Conservation (phyloP, 1,140 invertebrate species). For the Chionoecetes opilio region DNA sequence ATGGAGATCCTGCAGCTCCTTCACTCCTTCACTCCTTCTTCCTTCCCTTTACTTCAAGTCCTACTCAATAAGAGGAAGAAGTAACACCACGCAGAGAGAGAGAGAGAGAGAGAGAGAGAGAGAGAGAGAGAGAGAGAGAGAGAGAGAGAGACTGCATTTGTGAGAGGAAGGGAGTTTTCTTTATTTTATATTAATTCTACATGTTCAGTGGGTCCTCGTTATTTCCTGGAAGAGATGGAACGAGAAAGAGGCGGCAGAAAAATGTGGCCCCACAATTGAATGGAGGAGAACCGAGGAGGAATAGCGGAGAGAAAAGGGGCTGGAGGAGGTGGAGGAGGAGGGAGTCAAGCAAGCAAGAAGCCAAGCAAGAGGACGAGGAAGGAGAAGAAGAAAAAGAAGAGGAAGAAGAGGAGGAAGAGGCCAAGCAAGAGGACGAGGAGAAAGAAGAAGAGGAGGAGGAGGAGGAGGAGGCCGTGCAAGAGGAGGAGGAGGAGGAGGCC, state of each 20-base stretch:
- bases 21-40: too few relatives aligned
- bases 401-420: neutral
- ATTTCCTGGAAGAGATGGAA: neutral
- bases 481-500: neutral
- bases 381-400: neutral
- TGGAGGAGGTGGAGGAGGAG: too few relatives aligned
- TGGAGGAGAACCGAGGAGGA: neutral
- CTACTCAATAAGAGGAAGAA: neutral
- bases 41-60: too few relatives aligned
- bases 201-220: neutral
- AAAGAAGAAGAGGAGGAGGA: neutral
- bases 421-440: neutral
- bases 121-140: slow-evolving; percentile 24
- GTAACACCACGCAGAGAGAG: neutral
- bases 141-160: neutral
- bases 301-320: too few relatives aligned
- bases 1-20: too few relatives aligned
- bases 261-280: neutral
- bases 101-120: slow-evolving; percentile 56
- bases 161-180: neutral
- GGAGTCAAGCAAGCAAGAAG: too few relatives aligned
- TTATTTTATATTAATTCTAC: neutral
- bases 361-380: too few relatives aligned
- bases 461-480: neutral
- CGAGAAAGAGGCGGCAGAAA: neutral